Base-by-base conservation (phyloP, 2,797 vertebrate genomes). In the Tragopan temminckii region DNA sequence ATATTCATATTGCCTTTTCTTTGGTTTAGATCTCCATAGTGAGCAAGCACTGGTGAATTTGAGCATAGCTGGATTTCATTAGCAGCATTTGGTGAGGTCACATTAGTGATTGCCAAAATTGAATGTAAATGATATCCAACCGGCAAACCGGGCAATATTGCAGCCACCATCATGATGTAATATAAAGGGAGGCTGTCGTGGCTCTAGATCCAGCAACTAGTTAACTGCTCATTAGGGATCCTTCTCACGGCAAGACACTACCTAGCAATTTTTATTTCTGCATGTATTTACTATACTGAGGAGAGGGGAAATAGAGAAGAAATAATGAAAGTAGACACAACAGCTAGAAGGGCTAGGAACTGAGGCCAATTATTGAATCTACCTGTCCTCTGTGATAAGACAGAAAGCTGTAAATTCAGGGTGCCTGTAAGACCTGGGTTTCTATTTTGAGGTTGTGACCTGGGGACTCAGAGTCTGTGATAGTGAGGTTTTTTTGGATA, bases 271-370 rank as follows among this genome's bases (percentile, higher is more conserved):
- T 82, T 88, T 33, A 20, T 33, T 82, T 85, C 61, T 74, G 21
- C 50, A 7, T 74, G 5, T 80, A 61, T 78, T 78, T 50, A 71
- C 9, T 64, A 27, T 29, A 55, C 61, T 64, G 74, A n/a, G 36
- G 48, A 78, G 62, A 80, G 69, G 33, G 85, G 45, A 71, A 87
- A 64, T 33, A 21, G 45, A 64, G 79, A 72, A 66, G 77, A 90
- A 64, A 23, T 91, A 94, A 90, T 87, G 64, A 67, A 77, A 94
- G 79, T 76, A 78, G 92, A 85, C 95, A 82, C 40, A 53, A 48
- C 80, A 77, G 57, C 68, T 82, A 4, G 8, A 68, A 84, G 31
- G 64, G 64, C 57, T 77, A 36, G 84, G 63, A 87, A 36, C 61
- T 82, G 25, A 16, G 71, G 87, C 80, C 89, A 95, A 25, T 94